Evolutionary conservation across 2,888 invertebrate genomes (phyloP), one percentile per base, ranked within the genome.

Genomic region (Stramonita haemastoma): DNA sequence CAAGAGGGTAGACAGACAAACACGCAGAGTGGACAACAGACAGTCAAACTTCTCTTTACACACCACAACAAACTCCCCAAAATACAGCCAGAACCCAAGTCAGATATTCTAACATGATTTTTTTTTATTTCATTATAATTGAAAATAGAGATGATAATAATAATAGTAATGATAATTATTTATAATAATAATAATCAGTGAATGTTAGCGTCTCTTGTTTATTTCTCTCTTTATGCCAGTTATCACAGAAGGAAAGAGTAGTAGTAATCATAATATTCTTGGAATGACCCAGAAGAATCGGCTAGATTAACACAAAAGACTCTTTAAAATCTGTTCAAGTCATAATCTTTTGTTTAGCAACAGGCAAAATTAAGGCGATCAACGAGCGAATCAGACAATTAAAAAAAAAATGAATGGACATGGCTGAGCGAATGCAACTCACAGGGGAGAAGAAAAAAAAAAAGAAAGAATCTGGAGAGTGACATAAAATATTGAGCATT

Each of bases 141-240:
- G 87, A 87, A 87, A 87, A 70, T 87, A 73, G 87, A 87, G 87
- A 87, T 36, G 87, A 73, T 87, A 87, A 83, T 83, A 36, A 83
- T 83, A 22, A 83, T 46, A 46, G 46, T 46, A 46, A 46, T 46
- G 8, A 46, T 46, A 46, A 46, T 46, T 5, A 66, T 66, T 46
- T 5, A 46, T 46, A 8, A 46, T 46, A 46, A 46, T 83, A 36
- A 46, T 83, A 83, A 26, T 46, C 81, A 83, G 81, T 87, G 87
- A 87, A 70, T 87, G 87, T 70, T 87, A 66, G 87, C 87, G 60
- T 87, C 70, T 87, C 87, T 87, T 66, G 26, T 86, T 34, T 73
- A n/a, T 73, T 60, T 87, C 70, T 66, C 87, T 73, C 87, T 87
- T 70, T 26, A 87, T 66, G 87, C 36, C 87, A 73, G 70, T 46